These are phyloP conservation scores for Lymantria monacha DNA, from an alignment of 2,888 invertebrate species.

Conservation along the genomic window DNA sequence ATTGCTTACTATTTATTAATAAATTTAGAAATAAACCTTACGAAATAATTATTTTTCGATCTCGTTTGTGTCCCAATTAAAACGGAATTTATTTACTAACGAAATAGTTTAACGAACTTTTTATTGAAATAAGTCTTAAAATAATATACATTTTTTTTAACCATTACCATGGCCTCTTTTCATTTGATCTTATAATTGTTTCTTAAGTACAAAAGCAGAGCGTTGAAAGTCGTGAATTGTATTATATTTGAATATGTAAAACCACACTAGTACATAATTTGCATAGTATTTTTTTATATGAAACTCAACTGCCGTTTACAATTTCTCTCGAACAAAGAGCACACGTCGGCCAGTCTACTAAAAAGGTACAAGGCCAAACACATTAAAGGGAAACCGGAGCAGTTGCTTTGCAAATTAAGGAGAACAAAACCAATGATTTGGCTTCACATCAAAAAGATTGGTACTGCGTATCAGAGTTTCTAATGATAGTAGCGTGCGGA, in stretches of 20 bases:
- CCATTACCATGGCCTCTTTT: too few relatives aligned
- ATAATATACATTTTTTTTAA: too few relatives aligned
- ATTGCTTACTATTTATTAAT: too few relatives aligned
- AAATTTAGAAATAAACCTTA: too few relatives aligned
- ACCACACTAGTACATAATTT: not conserved
- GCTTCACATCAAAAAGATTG: slow-evolving; percentile 32
- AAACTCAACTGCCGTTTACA: not conserved
- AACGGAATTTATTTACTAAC: too few relatives aligned
- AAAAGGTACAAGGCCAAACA: not conserved
- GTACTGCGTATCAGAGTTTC: slow-evolving; percentile 30
- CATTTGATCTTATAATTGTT: too few relatives aligned
- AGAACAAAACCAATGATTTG: slow-evolving; percentile 28
- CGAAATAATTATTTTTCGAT: too few relatives aligned
- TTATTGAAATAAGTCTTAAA: too few relatives aligned
- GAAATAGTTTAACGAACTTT: too few relatives aligned
- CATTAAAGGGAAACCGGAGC: slow-evolving; percentile 2
- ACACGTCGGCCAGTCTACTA: not conserved
- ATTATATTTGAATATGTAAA: not conserved
- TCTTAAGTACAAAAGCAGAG: too few relatives aligned
- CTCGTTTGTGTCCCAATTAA: too few relatives aligned
- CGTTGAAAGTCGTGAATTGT: too few relatives aligned
- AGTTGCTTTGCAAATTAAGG: slow-evolving; percentile 8
- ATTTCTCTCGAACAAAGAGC: not conserved
- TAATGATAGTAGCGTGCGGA: slow-evolving; percentile 35
- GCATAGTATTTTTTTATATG: not conserved